phyloP scores from a whole-genome alignment of 30 jellyfish, hydroid and myxozoan genomes.

The Pelagia noctiluca region DNA sequence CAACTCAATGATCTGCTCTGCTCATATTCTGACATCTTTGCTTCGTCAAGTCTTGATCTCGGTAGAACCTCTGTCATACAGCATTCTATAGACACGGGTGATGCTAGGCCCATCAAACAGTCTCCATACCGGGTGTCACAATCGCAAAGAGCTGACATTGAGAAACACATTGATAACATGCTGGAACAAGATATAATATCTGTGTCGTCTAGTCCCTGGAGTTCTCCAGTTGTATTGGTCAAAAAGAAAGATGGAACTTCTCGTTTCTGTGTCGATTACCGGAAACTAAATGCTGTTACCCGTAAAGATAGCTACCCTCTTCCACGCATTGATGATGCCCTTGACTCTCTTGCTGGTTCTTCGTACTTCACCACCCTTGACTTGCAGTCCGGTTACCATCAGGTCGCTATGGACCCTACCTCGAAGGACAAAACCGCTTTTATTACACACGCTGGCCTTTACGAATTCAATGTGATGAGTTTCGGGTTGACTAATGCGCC shows the following conservation, averaged over 20 bases:
- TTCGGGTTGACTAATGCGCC: slow-evolving; percentile 65
- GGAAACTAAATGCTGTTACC: slow-evolving; percentile 29
- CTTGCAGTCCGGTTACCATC: slow-evolving; percentile 60
- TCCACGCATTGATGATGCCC: slow-evolving; percentile 26
- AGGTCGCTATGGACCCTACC: slow-evolving; percentile 39
- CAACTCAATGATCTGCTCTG: not conserved
- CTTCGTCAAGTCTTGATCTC: slow-evolving; percentile 14
- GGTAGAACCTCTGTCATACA: not conserved
- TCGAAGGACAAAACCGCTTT: slow-evolving; percentile 53
- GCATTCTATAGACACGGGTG: slow-evolving; percentile 34
- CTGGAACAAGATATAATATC: slow-evolving; percentile 14
- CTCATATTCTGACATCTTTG: slow-evolving; percentile 13
- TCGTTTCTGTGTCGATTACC: slow-evolving; percentile 43
- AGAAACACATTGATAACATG: slow-evolving; percentile 20
- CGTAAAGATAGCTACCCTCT: slow-evolving; percentile 29
- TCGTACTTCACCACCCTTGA: slow-evolving; percentile 37
- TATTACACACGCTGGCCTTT: slow-evolving; percentile 43
- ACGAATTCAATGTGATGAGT: slow-evolving; percentile 28
- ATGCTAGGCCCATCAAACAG: slow-evolving; percentile 53
- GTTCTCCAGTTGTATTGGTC: slow-evolving; percentile 40
- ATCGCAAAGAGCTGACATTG: slow-evolving; percentile 28
- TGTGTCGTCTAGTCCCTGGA: slow-evolving; percentile 51
- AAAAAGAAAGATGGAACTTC: slow-evolving; percentile 16
- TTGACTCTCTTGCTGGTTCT: slow-evolving; percentile 41
- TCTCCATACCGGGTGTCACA: slow-evolving; percentile 30